Base-by-base conservation (phyloP, 2,113 vertebrate species). In the Nesospiza acunhae region DNA sequence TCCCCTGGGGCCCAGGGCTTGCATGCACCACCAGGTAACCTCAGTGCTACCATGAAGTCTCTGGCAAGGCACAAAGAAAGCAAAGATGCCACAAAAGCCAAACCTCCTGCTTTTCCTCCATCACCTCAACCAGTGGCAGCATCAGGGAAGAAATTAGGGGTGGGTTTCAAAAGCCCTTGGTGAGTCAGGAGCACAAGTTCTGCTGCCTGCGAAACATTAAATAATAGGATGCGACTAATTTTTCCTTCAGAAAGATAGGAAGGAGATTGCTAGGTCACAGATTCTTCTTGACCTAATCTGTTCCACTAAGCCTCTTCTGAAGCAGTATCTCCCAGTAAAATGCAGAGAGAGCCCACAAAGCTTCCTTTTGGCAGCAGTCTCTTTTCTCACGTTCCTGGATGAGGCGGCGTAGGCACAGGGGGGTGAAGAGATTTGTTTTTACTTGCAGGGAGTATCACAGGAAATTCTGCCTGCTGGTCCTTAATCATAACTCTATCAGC, bases 401-500 rank as follows among this genome's bases (percentile, higher is more conserved):
- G 81, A 76, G 55, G 68, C 33, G 80, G 79, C 0, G 4, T 44
- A 74, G 78, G 88, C 74, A n/a, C 82, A 80, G 66, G 77, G 69
- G 74, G 66, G 74, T 67, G 55, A 93, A 78, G 53, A 93, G 83
- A 93, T 95, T 90, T 94, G 84, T 94, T 92, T 87, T 26, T 0
- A 78, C 77, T 90, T 93, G 86, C 78, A 66, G 35, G 27, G 74
- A 81, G 64, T 56, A 76, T 72, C 83, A 88, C 8, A 13, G 75
- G 88, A 96, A 94, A 77, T 86, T 91, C 68, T 96, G 68, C 55
- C 78, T 78, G 41, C 41, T 30, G 49, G 35, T 63, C 64, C 69
- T 96, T 90, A 89, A 90, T 95, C 94, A 86, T 35, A 80, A 30
- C 28, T 42, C 93, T 66, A 66, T 84, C 90, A 96, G 77, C 66